Conservation (phyloP, 2,113 vertebrate genomes). For the Illadopsis cleaveri region DNA sequence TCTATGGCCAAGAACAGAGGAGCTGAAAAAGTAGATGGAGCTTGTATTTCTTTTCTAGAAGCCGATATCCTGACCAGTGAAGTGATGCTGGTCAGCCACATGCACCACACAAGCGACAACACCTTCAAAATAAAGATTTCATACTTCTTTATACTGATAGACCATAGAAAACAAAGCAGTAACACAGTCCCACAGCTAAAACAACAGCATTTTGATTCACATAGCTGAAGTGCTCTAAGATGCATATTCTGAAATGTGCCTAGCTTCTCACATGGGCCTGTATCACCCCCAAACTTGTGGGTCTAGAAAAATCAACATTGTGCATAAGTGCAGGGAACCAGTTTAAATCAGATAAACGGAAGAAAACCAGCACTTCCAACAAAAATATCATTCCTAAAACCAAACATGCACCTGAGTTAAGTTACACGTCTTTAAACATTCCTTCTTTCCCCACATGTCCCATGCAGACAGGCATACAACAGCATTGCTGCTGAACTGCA, state of each 20-base stretch:
- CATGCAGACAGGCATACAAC: background rate
- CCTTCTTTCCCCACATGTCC: rapidly evolving
- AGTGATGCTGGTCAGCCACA: background rate
- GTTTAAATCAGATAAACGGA: background rate
- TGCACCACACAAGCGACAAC: background rate
- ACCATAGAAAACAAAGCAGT: background rate
- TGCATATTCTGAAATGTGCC: background rate
- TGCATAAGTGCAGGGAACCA: background rate
- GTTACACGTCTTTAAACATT: background rate
- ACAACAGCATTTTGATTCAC: background rate
- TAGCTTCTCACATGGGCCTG: background rate
- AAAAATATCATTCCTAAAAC: background rate
- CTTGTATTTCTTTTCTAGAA: background rate
- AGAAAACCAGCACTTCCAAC: background rate
- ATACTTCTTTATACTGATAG: background rate
- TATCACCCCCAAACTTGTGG: background rate
- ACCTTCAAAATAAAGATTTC: background rate
- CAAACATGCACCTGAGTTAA: background rate
- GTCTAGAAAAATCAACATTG: background rate
- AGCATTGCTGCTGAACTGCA: background rate
- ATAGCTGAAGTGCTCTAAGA: background rate
- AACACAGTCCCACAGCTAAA: background rate
- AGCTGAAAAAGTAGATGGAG: background rate
- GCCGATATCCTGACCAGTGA: background rate
- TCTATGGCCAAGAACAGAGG: background rate